These are phyloP conservation scores for Rutpela maculata DNA, from an alignment of 2,888 invertebrate genomes.

Conservation along the genomic window DNA sequence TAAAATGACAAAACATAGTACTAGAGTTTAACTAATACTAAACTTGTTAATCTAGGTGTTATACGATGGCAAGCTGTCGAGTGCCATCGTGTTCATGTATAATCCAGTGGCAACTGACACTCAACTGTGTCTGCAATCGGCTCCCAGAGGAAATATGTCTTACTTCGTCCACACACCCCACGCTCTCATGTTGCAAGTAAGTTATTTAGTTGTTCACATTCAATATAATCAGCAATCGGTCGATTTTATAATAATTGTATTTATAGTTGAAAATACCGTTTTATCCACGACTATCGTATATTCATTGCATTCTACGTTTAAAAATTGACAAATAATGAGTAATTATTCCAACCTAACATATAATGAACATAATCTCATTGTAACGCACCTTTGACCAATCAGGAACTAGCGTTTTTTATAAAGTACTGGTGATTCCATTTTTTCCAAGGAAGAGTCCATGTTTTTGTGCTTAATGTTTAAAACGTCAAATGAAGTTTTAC, in stretches of 20 bases:
- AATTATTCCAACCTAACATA: no score
- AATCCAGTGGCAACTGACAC: slow-evolving; percentile 99
- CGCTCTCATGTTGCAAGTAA: slow-evolving; percentile 90
- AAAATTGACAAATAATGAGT: no score
- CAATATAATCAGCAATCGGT: neutral
- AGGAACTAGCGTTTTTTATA: no score
- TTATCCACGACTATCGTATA: no score
- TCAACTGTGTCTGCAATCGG: slow-evolving; percentile 98
- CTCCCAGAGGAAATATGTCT: slow-evolving; percentile 97
- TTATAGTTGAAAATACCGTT: neutral
- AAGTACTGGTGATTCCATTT: no score
- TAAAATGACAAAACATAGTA: neutral
- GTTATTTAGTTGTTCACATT: slow-evolving; percentile 42
- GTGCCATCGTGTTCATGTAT: slow-evolving; percentile 99
- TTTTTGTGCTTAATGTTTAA: no score
- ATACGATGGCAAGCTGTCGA: slow-evolving; percentile 98
- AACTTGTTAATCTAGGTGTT: slow-evolving; percentile 82
- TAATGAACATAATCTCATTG: no score
- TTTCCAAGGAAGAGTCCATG: no score
- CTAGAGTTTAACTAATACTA: neutral
- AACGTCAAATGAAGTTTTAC: no score
- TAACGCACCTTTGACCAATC: no score
- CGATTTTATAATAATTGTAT: neutral
- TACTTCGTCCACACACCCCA: slow-evolving; percentile 99
- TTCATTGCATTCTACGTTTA: no score